Conservation (phyloP, 2,797 vertebrate genomes). For the Urophycis tenuis region DNA sequence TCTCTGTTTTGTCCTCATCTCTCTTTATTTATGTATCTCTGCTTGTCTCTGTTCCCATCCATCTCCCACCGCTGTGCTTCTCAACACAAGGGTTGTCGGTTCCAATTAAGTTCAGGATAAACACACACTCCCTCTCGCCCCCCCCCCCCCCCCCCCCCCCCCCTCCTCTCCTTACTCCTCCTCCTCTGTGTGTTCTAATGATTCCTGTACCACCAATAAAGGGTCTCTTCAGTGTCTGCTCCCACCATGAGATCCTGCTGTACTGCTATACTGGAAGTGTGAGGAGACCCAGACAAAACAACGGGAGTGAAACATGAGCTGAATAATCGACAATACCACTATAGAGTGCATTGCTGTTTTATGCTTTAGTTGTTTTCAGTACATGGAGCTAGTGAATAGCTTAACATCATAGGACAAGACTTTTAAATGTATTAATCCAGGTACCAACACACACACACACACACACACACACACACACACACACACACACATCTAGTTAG, state of each 20-base stretch:
- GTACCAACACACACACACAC: background rate
- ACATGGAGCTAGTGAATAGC: too few species aligned
- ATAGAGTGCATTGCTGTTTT: background rate
- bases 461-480: background rate
- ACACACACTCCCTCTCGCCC: conserved; percentile 18
- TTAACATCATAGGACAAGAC: background rate
- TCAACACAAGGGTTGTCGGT: conserved; percentile 70
- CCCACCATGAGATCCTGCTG: too few species aligned
- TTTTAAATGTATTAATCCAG: too few species aligned
- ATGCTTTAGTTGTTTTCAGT: too few species aligned
- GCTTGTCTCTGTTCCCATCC: conserved; percentile 63
- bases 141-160: background rate
- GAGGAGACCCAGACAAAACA: background rate
- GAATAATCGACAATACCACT: background rate
- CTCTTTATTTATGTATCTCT: background rate
- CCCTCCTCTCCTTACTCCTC: background rate
- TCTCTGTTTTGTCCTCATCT: background rate
- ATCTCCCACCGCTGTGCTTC: conserved; percentile 53
- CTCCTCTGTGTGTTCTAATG: background rate
- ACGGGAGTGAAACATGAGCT: background rate
- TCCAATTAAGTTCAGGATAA: conserved; percentile 62
- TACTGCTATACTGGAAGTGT: background rate
- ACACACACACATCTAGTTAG: background rate
- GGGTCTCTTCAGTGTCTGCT: background rate
- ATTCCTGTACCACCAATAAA: background rate